Base-by-base conservation (phyloP, 2,888 invertebrate genomes). In the Scaptomyza parva region DNA sequence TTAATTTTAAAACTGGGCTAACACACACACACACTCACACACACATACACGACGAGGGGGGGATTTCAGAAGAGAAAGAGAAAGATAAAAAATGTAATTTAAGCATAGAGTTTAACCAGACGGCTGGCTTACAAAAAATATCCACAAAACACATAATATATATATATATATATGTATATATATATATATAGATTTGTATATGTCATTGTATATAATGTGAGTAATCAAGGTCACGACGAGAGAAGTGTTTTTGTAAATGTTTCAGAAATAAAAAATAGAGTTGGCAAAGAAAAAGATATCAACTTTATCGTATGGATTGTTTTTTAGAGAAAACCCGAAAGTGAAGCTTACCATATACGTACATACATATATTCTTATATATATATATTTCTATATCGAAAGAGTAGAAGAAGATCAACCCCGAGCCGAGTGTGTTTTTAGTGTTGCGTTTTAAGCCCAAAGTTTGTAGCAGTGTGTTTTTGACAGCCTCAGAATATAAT, bases 41-140 rank as follows among this genome's bases (percentile, higher is more conserved):
- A 33, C 17, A 48, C 17, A 55, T n/a, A 33, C 6, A 60, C 18
- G 53, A 14, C 30, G 51, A 65, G 69, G 71, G 61, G 66, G 57
- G 69, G n/a, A n/a, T 62, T 67, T 55, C 55, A 65, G 12, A 50
- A 50, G 40, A 65, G 9, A 51, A 50, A 50, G 12, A 48, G 47
- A 41, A 68, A 7, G 52, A 45, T 45, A 37, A 68, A n/a, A 52
- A 50, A 45, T 71, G 67, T 78, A 80, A 69, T 77, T 53, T 83
- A 83, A 83, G 83, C 67, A 45, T 67, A 86, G 69, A 84, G 84
- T 81, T 84, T 70, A 65, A 71, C 52, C 67, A 65, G 67, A 60
- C 58, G 62, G 57, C 72, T 66, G 66, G 65, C 55, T 73, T 57
- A 58, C 35, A 35, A 35, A 35, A 47, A 20, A 50, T 45, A 62